Base-by-base conservation (phyloP, 2,113 vertebrate genomes). In the Charadrius vociferus region DNA sequence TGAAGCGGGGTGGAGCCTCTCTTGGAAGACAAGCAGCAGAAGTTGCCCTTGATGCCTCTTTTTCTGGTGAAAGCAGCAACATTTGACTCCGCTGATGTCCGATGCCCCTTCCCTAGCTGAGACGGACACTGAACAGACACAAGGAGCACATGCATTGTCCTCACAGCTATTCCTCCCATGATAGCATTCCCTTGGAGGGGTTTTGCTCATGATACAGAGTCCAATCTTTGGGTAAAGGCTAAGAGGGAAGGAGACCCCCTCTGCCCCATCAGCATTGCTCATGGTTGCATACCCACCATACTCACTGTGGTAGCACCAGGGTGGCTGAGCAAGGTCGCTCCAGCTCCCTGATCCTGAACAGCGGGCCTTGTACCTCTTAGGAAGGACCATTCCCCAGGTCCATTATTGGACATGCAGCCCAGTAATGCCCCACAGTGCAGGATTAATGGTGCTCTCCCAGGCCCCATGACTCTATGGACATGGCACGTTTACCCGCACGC, bases 391-490 rank as follows among this genome's bases (percentile, higher is more conserved):
- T 86, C 75, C 53, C 61, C 50, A 21, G 36, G 15, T 7, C 3
- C 21, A 10, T 18, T 18, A 26, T 14, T 30, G 67, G 37, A 50
- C 65, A n/a, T 2, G 0, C 19, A 36, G 29, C 18, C 24, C 34
- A 2, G 1, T 18, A 34, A 4, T 0, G 0, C 39, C 53, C 56
- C 56, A 26, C 2, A 2, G 43, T 2, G 13, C 90, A 70, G 75
- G 39, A 37, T 4, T 20, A 23, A 34, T 1, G 30, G 6, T 63
- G 74, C 39, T 49, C 24, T 95, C 80, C 65, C 85, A 75, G 49
- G 39, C 16, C 50, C 43, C 4, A 1, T 0, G 0, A 9, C 24
- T n/a, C 79, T 37, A 14, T 0, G 0, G 59, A 19, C 32, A 1
- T 20, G 58, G 70, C 80, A 90, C 34, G 1, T 92, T 95, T 68